Evolutionary conservation across 2,113 vertebrate genomes (phyloP).

Genomic region (Coptodon bakossiorum): DNA sequence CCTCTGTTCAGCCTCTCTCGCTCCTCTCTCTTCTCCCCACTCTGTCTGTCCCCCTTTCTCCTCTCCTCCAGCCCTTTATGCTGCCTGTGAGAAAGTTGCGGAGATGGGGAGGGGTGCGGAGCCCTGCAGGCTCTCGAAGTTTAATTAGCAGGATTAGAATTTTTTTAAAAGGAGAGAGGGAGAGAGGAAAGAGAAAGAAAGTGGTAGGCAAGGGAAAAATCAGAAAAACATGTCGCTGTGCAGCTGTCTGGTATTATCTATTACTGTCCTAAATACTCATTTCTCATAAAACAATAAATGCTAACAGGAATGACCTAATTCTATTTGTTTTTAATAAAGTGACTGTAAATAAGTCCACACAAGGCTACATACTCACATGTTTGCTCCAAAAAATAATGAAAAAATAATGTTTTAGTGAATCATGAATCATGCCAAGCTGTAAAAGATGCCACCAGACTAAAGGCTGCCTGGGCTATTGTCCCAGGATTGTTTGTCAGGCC

Average conservation of each 20-base stretch:
- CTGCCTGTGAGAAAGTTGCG: constrained; percentile 69
- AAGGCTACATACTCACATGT: neutral
- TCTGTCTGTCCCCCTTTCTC: neutral
- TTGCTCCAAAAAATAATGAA: neutral
- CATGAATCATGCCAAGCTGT: neutral
- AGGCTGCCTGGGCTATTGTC: neutral
- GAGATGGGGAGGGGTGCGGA: neutral
- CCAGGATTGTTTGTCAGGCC: constrained; percentile 36
- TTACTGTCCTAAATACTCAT: neutral
- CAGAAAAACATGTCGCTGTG: constrained; percentile 21
- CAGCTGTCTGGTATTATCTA: neutral
- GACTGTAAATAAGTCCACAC: neutral
- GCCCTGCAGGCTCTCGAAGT: constrained; percentile 58
- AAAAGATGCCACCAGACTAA: neutral
- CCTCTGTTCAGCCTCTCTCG: constrained; percentile 60
- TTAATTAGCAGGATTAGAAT: constrained; percentile 72
- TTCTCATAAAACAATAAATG: neutral
- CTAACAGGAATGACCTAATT: neutral
- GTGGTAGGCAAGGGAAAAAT: neutral
- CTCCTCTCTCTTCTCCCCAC: neutral
- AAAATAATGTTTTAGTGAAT: neutral
- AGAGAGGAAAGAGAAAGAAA: neutral
- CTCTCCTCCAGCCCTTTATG: constrained; percentile 44
- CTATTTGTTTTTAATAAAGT: neutral
- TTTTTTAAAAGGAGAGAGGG: neutral